These are phyloP conservation scores for Gobiocypris rarus DNA, from an alignment of 2,113 vertebrate genomes.

Conservation along the genomic window DNA sequence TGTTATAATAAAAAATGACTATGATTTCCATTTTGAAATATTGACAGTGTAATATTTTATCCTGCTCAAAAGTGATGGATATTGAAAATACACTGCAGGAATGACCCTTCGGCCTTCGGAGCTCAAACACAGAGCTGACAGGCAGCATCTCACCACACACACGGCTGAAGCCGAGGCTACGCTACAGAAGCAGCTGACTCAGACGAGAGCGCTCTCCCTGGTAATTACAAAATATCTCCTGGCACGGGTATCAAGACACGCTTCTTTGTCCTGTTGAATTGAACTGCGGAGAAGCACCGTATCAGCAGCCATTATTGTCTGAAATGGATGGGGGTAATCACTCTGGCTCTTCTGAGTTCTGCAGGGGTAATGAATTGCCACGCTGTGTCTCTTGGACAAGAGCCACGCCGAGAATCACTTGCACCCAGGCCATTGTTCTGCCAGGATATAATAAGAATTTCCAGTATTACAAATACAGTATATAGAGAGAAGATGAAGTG, in stretches of 20 bases:
- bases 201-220: slow-evolving; percentile 38
- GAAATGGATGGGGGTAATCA: slow-evolving; percentile 43
- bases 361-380: slow-evolving; percentile 45
- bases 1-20: not conserved
- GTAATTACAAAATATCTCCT: slow-evolving; percentile 56
- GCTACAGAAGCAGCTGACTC: slow-evolving; percentile 51
- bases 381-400: slow-evolving; percentile 42
- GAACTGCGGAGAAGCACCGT: slow-evolving; percentile 43
- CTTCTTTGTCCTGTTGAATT: slow-evolving; percentile 44
- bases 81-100: not conserved
- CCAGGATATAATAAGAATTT: slow-evolving; percentile 43
- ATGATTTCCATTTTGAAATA: not conserved
- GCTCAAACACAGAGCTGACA: not conserved
- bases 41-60: not conserved
- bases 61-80: not conserved
- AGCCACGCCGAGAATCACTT: slow-evolving; percentile 38
- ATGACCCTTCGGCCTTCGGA: not conserved
- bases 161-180: slow-evolving; percentile 31
- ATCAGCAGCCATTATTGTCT: slow-evolving; percentile 58
- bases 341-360: slow-evolving; percentile 42
- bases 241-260: slow-evolving; percentile 18
- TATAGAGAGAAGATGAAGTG: slow-evolving; percentile 44
- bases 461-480: slow-evolving; percentile 38
- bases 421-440: slow-evolving; percentile 33
- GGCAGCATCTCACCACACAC: slow-evolving; percentile 33